These are phyloP conservation scores for Threskiornis aethiopicus DNA, from an alignment of 2,797 vertebrate genomes.

Conservation along the genomic window DNA sequence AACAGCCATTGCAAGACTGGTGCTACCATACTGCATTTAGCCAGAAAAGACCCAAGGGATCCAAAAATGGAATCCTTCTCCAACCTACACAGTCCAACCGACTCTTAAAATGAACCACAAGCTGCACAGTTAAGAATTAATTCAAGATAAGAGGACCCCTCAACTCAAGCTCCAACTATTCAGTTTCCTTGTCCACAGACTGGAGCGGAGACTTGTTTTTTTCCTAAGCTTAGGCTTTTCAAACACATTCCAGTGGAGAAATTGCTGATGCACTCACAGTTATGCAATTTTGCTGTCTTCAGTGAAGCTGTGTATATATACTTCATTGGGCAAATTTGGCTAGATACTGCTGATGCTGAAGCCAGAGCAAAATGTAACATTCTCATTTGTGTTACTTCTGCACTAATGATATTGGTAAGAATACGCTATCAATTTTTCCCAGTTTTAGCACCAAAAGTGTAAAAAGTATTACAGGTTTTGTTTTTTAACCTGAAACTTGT, in stretches of 20 bases:
- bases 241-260: not conserved
- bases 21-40: not conserved
- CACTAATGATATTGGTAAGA: not conserved
- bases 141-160: not conserved
- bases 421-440: not conserved
- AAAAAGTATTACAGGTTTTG: not conserved
- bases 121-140: not conserved
- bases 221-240: not conserved
- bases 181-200: not conserved
- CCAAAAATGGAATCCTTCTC: not conserved
- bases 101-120: not conserved
- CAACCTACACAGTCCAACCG: not conserved
- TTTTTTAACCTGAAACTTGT: not conserved
- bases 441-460: not conserved
- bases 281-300: not conserved
- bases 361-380: not conserved
- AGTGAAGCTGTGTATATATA: not conserved
- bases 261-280: not conserved
- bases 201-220: not conserved
- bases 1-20: not conserved
- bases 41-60: not conserved
- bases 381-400: not conserved
- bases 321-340: not conserved
- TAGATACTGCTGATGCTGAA: not conserved
- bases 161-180: not conserved